Conservation (phyloP, 2,797 vertebrate species). For the Australoheros facetus region DNA sequence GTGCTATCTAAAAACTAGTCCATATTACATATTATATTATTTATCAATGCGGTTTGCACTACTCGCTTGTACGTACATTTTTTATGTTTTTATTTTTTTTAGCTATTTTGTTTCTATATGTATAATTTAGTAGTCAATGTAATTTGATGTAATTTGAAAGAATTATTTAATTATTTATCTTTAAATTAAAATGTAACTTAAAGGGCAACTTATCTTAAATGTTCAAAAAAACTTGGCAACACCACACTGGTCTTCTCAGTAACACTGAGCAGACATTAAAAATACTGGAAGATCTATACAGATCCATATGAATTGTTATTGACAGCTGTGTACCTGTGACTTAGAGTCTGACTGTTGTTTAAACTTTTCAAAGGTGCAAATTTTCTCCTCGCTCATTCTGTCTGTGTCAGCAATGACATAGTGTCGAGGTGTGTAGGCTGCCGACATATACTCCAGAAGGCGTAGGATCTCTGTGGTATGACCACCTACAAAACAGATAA, state of each 20-base stretch:
- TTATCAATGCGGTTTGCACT: no score
- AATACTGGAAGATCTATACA: background rate
- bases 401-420: slow-evolving; percentile 93
- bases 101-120: no score
- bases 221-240: background rate
- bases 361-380: slow-evolving; percentile 82
- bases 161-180: no score
- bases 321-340: slow-evolving; percentile 74
- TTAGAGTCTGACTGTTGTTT: slow-evolving; percentile 42
- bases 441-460: slow-evolving; percentile 84
- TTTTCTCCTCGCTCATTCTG: slow-evolving; percentile 91
- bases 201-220: no score
- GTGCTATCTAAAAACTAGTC: no score
- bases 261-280: background rate
- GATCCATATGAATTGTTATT: accelerated
- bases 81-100: no score
- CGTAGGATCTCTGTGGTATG: slow-evolving; percentile 94
- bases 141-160: no score
- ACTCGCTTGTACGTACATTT: no score
- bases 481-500: slow-evolving; percentile 81
- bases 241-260: background rate
- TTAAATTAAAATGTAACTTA: no score
- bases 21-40: no score
- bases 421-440: slow-evolving; percentile 85
- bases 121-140: no score